A percentile compares a stretch with the other conserved stretches of the same genome.
phyloP scores from a whole-genome alignment of 2,797 vertebrate genomes.

The Pampus argenteus region DNA sequence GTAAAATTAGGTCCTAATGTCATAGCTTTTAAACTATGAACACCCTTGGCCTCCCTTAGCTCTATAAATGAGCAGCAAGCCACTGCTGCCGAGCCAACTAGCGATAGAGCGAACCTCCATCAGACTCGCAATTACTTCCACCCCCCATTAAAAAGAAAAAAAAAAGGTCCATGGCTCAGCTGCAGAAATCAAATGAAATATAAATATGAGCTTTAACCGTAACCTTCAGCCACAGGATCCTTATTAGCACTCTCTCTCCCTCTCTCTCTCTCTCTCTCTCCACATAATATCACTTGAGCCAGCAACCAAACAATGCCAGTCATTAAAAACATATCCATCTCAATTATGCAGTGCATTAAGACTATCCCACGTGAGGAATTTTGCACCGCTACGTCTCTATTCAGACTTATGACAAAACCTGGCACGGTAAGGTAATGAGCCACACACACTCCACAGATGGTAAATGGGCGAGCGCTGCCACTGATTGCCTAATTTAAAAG shows the following conservation, averaged over 20 bases:
- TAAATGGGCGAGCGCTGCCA: constrained; percentile 64
- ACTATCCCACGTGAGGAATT: constrained; percentile 67
- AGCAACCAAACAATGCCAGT: constrained; percentile 59
- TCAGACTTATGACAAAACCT: constrained; percentile 70
- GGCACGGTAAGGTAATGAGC: constrained; percentile 76
- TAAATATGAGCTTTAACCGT: constrained; percentile 75
- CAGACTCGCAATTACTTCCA: constrained; percentile 75
- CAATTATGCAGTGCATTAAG: constrained; percentile 80
- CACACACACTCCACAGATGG: constrained; percentile 74
- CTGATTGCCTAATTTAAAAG: constrained; percentile 75
- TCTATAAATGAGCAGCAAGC: constrained; percentile 68
- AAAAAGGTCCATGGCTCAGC: constrained; percentile 56
- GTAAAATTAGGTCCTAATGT: constrained; percentile 65
- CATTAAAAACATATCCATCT: constrained; percentile 85
- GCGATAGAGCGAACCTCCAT: constrained; percentile 67
- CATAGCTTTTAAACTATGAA: constrained; percentile 57
- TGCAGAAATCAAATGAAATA: constrained; percentile 75
- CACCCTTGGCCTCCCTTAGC: constrained; percentile 58
- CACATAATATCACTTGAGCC: constrained; percentile 67
- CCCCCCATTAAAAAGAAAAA: constrained; percentile 65
- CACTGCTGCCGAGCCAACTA: constrained; percentile 60
- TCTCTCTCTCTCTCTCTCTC: constrained; percentile 2
- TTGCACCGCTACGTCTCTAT: constrained; percentile 54
- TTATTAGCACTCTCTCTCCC: constrained; percentile 69
- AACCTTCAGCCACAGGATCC: constrained; percentile 76